These are phyloP conservation scores for Phlogophora meticulosa DNA, from an alignment of 2,888 invertebrate genomes.

Conservation along the genomic window DNA sequence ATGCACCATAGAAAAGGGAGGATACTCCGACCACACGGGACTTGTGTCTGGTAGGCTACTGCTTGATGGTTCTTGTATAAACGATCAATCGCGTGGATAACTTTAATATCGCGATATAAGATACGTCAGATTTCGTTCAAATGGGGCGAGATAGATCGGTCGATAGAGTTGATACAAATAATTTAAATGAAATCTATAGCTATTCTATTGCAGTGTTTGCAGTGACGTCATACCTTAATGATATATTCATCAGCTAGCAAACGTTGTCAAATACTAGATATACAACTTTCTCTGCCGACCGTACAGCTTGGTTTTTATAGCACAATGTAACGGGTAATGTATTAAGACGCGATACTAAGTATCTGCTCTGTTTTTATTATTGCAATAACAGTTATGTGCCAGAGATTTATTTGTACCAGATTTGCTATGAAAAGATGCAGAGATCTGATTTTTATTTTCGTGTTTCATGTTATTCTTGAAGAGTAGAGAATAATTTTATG, in stretches of 20 bases:
- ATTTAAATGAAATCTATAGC: too few relatives aligned
- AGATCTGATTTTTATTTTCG: slow-evolving; percentile 8
- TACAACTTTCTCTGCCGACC: background rate
- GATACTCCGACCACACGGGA: too few relatives aligned
- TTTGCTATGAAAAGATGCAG: slow-evolving; percentile 15
- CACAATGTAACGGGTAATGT: slow-evolving; percentile 66
- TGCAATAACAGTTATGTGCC: slow-evolving; percentile 50
- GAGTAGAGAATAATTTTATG: too few relatives aligned
- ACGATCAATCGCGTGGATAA: too few relatives aligned
- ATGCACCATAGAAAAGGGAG: too few relatives aligned
- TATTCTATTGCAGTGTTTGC: background rate
- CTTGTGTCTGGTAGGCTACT: too few relatives aligned
- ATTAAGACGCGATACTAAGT: slow-evolving; percentile 58
- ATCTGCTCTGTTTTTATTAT: slow-evolving; percentile 55
- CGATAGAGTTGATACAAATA: too few relatives aligned
- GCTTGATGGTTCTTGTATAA: too few relatives aligned
- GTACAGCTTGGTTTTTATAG: slow-evolving; percentile 65
- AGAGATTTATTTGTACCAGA: slow-evolving; percentile 41
- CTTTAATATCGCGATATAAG: too few relatives aligned
- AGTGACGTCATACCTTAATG: too few relatives aligned
- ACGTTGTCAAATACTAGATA: background rate
- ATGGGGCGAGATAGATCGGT: too few relatives aligned
- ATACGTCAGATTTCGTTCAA: too few relatives aligned
- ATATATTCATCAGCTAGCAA: background rate
- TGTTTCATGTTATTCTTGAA: background rate